phyloP scores from a whole-genome alignment of 2,888 invertebrate species.

The Acleris emargana region DNA sequence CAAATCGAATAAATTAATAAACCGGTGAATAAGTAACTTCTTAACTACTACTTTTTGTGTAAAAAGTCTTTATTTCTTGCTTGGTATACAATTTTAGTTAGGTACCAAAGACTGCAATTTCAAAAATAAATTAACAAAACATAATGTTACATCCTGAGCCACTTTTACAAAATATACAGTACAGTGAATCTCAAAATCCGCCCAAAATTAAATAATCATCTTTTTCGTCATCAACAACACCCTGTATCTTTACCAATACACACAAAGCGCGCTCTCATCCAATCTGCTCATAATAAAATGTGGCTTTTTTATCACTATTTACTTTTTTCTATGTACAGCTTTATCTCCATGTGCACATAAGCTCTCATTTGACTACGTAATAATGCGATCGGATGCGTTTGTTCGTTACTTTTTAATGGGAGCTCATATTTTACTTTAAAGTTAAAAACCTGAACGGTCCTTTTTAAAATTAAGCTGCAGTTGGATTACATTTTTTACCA shows the following conservation, averaged over 20 bases:
- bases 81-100: no score
- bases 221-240: slow-evolving; percentile 41
- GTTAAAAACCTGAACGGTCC: slow-evolving; percentile 9
- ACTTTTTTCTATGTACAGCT: slow-evolving; percentile 78
- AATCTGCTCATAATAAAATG: slow-evolving; percentile 82
- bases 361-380: slow-evolving; percentile 35
- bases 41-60: no score
- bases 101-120: no score
- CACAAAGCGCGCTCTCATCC: slow-evolving; percentile 64
- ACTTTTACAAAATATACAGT: no score
- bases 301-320: slow-evolving; percentile 82
- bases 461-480: background rate
- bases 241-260: slow-evolving; percentile 62
- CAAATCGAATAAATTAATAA: no score
- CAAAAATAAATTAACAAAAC: no score
- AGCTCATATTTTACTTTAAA: slow-evolving; percentile 21
- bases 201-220: background rate
- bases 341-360: slow-evolving; percentile 39
- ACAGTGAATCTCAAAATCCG: no score
- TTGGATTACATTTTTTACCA: background rate
- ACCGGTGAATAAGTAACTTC: no score
- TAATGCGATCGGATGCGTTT: slow-evolving; percentile 21
- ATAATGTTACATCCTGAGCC: no score
- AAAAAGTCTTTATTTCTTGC: no score
- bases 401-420: slow-evolving; percentile 17